A percentile compares a stretch with the other conserved stretches of the same genome.
These are phyloP conservation scores for Nymphalis polychloros DNA, from an alignment of 2,888 invertebrate genomes.

Conservation along the genomic window DNA sequence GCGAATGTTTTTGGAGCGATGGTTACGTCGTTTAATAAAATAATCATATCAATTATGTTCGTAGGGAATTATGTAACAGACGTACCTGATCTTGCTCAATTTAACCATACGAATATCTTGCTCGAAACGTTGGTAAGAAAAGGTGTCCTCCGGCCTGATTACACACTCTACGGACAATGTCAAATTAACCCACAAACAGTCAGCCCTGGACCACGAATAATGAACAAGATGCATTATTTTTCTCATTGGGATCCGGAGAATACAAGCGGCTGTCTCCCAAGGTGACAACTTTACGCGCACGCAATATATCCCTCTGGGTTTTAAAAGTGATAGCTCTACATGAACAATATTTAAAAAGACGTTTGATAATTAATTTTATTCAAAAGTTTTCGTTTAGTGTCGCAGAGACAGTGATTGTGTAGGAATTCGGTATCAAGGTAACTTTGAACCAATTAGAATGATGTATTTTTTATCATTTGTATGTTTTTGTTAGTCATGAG, in stretches of 20 bases:
- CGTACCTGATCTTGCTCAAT: conserved; percentile 49
- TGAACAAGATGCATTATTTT: conserved; percentile 50
- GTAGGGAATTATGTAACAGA: conserved; percentile 60
- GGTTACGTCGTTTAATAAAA: conserved; percentile 56
- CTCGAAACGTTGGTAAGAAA: conserved; percentile 52
- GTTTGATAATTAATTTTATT: too few species aligned
- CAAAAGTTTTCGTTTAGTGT: too few species aligned
- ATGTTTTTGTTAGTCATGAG: too few species aligned
- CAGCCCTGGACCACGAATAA: conserved; percentile 57
- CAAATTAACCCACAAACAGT: conserved; percentile 53
- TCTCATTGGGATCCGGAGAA: conserved; percentile 57
- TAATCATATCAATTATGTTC: conserved; percentile 63
- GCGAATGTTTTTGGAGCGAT: conserved; percentile 62
- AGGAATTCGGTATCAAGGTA: too few species aligned
- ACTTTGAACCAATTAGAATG: too few species aligned
- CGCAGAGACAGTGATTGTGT: too few species aligned
- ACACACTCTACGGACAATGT: conserved; percentile 58
- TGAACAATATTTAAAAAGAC: background rate
- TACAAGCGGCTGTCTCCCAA: conserved; percentile 42
- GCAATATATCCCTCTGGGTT: background rate
- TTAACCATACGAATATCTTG: conserved; percentile 55
- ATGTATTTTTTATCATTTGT: too few species aligned
- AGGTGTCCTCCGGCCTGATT: conserved; percentile 52
- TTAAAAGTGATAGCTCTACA: background rate
- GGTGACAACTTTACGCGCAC: background rate